phyloP scores from a whole-genome alignment of 1,140 invertebrate species.

The Anastrepha obliqua region DNA sequence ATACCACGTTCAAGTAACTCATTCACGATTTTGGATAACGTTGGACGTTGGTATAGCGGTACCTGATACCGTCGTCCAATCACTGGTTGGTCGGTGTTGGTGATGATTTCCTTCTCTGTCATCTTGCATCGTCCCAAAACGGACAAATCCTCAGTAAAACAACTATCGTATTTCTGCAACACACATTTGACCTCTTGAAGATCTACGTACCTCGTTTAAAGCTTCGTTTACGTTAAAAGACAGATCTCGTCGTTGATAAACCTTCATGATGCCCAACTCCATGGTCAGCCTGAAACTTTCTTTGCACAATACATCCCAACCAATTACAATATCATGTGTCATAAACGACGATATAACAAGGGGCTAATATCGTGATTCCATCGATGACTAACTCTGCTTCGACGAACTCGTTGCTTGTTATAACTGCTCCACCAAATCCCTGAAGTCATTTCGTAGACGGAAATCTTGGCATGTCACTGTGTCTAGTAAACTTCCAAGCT shows the following conservation, averaged over 20 bases:
- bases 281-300: neutral
- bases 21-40: slow-evolving; percentile 56
- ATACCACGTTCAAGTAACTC: slow-evolving; percentile 65
- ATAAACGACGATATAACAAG: neutral
- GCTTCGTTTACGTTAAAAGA: neutral
- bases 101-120: slow-evolving; percentile 43
- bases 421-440: neutral
- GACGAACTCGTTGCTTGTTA: neutral
- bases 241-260: neutral
- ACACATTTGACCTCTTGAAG: neutral
- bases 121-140: slow-evolving; percentile 40
- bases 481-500: neutral
- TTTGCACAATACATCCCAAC: slow-evolving; percentile 18
- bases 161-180: slow-evolving; percentile 13
- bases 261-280: neutral
- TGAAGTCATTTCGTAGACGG: neutral
- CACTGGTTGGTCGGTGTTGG: slow-evolving; percentile 30
- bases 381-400: neutral
- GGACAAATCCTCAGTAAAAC: slow-evolving; percentile 39
- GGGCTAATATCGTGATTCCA: neutral
- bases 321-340: neutral
- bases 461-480: neutral
- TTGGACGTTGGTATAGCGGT: slow-evolving; percentile 54
- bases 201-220: neutral
- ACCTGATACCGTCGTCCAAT: too few species aligned